Evolutionary conservation across 1,140 invertebrate genomes (phyloP), one percentile per base, ranked within the genome.

Genomic region (Hypsibius dujardini): DNA sequence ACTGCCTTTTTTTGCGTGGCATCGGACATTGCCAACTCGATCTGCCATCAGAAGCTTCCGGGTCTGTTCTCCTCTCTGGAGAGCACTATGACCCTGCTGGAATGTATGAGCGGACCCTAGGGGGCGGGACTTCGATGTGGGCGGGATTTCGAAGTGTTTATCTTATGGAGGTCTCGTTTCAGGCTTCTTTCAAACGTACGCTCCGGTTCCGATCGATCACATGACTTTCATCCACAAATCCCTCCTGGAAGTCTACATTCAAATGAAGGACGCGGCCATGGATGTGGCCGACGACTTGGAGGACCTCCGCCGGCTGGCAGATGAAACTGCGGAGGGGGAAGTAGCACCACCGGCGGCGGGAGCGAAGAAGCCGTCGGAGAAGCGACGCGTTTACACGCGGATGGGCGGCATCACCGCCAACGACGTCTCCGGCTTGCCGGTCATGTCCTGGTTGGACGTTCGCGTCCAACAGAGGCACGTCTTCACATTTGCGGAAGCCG

Each of bases 211-310:
- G 12, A 15, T 67, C 12, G 62, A 67, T 67, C 62, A 67, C 62
- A 67, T 7, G 3, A 42, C 12, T 12, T 67, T 67, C 45, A 45
- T 42, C 12, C 62, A 67, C 62, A 67, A 67, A 42, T 15, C 62
- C 3, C 42, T 67, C 3, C 45, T 67, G 62, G 62, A 67, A 42
- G 12, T 67, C 12, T 67, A 67, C 42, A 42, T 67, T 45, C 3
- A 3, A 42, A 67, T 67, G 62, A 67, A 67, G 45, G 62, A 67
- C 42, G 62, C 42, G 12, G 62, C 12, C 7, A 12, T 67, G 12
- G 62, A 67, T 42, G 62, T 67, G 12, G 62, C 45, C 12, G 62
- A 67, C 42, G 62, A 67, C 3, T 67, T 12, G 62, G 62, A 67
- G 12, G 62, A 67, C 12, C 12, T 67, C 62, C 12, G 42, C 12